Evolutionary conservation across 2,797 vertebrate species (phyloP).

Genomic region (Oreochromis grahami): DNA sequence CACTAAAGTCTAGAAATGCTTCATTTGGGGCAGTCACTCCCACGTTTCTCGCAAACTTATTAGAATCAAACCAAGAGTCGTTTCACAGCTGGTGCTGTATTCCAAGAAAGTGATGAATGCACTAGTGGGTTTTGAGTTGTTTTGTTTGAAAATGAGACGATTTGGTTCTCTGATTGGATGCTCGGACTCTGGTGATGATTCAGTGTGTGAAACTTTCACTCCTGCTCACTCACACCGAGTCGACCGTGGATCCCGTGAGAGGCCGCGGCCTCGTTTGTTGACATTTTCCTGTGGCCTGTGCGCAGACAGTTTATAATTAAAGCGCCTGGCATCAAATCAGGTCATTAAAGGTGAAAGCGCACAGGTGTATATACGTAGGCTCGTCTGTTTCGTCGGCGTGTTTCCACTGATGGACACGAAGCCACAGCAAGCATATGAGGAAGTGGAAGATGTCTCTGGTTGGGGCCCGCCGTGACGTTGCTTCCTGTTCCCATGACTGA

Average conservation of each 20-base stretch:
- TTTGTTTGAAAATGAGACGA: slow-evolving; percentile 9
- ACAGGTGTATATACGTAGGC: slow-evolving; percentile 2
- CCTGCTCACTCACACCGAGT: background rate
- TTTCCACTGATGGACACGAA: slow-evolving; percentile 48
- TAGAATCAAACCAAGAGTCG: background rate
- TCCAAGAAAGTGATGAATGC: slow-evolving; percentile 25
- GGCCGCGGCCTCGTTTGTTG: background rate
- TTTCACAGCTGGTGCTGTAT: slow-evolving; percentile 8
- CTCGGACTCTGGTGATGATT: slow-evolving; percentile 34
- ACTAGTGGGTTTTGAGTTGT: background rate
- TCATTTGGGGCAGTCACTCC: slow-evolving; percentile 32
- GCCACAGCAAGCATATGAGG: slow-evolving; percentile 16
- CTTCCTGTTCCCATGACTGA: slow-evolving; percentile 83
- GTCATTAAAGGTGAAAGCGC: background rate
- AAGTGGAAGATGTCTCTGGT: slow-evolving; percentile 62
- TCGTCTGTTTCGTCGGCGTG: background rate
- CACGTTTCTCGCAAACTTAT: slow-evolving; percentile 42
- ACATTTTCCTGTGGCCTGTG: background rate
- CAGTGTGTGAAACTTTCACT: slow-evolving; percentile 25
- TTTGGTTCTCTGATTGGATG: background rate
- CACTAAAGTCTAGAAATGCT: background rate
- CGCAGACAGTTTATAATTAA: too few relatives aligned
- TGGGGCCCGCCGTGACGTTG: slow-evolving; percentile 78
- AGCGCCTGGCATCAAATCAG: background rate
- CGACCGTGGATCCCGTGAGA: background rate